Conservation (phyloP, 2,113 vertebrate species). For the Mionectes macconnelli region DNA sequence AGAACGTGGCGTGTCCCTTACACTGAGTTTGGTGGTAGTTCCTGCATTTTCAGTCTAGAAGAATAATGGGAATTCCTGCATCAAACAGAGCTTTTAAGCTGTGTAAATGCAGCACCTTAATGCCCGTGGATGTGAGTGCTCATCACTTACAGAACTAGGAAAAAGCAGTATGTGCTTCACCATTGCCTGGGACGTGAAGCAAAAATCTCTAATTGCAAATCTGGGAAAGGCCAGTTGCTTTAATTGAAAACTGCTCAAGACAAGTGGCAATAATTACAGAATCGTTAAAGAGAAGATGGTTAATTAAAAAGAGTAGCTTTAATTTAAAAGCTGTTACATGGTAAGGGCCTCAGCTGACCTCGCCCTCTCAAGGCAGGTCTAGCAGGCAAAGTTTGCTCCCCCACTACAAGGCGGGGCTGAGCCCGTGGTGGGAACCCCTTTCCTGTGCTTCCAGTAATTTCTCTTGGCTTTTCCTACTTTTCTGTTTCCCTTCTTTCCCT, state of each 20-base stretch:
- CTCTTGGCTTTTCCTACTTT: neutral
- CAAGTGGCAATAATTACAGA: neutral
- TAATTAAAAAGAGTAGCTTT: neutral
- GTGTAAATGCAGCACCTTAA: neutral
- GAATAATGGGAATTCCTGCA: neutral
- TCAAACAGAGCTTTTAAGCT: neutral
- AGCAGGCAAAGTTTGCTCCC: neutral
- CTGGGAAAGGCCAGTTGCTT: neutral
- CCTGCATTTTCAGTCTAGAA: neutral
- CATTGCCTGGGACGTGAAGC: neutral
- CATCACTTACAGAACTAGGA: neutral
- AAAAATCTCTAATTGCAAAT: neutral
- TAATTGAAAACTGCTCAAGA: neutral
- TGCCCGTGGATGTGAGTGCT: neutral
- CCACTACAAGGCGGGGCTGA: neutral
- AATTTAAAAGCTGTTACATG: neutral
- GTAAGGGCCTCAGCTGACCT: neutral
- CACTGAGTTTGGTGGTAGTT: neutral
- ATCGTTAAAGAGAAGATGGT: neutral
- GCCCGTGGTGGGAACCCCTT: neutral
- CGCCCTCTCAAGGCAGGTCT: neutral
- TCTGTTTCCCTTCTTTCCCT: neutral
- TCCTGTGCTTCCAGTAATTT: neutral
- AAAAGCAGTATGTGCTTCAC: neutral
- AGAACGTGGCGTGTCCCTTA: neutral